A percentile compares a stretch with the other conserved stretches of the same genome.
Conservation (phyloP, 2,888 invertebrate genomes). For the Danaus chrysippus region DNA sequence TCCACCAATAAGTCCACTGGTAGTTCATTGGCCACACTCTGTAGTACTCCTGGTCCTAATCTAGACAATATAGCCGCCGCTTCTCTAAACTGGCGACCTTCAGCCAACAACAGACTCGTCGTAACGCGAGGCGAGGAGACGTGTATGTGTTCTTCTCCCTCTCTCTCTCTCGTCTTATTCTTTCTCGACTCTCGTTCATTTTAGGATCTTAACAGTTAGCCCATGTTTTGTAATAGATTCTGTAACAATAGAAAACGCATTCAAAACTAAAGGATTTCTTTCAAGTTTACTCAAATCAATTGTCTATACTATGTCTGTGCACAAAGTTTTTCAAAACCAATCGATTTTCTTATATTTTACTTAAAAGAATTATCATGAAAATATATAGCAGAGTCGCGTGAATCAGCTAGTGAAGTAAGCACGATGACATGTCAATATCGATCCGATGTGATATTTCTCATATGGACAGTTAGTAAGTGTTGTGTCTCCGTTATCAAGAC, state of each 20-base stretch:
- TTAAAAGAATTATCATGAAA: not conserved
- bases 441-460: conserved; percentile 16
- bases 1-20: conserved; percentile 94
- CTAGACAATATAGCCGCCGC: conserved; percentile 91
- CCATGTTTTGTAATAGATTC: conserved; percentile 45
- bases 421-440: conserved; percentile 9
- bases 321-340: no score
- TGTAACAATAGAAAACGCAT: not conserved
- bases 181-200: conserved; percentile 86
- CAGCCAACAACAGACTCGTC: conserved; percentile 87
- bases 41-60: conserved; percentile 88
- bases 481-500: conserved; percentile 28
- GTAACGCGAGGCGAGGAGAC: conserved; percentile 83
- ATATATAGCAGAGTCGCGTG: not conserved
- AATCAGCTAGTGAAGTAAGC: not conserved
- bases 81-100: conserved; percentile 93
- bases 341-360: not conserved
- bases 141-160: conserved; percentile 79
- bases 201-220: conserved; percentile 50
- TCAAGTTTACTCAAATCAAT: no score
- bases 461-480: conserved; percentile 24
- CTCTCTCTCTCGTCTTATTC: conserved; percentile 83
- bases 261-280: no score
- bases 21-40: conserved; percentile 86
- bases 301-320: no score